These are phyloP conservation scores for Masnerella sp. DNA, from an alignment of 2,888 invertebrate genomes.

Conservation along the genomic window DNA sequence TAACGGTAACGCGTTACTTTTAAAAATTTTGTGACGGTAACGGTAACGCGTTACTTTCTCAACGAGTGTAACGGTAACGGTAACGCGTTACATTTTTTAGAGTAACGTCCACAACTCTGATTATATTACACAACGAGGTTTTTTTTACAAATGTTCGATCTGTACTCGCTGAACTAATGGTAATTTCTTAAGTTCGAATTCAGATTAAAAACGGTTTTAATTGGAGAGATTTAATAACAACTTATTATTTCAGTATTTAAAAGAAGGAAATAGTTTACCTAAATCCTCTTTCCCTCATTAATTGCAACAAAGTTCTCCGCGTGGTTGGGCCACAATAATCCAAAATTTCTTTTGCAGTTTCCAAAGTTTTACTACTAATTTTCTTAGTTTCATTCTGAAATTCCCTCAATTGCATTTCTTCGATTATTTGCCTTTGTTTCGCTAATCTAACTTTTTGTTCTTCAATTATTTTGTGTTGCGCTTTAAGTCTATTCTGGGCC, in stretches of 20 bases:
- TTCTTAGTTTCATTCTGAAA: constrained; percentile 81
- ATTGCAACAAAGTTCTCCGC: constrained; percentile 68
- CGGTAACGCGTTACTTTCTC: too few relatives aligned
- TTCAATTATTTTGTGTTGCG: constrained; percentile 86
- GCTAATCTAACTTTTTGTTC: constrained; percentile 85
- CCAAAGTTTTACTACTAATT: constrained; percentile 79
- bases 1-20: too few relatives aligned
- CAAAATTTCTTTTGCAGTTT: constrained; percentile 81
- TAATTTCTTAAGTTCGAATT: too few relatives aligned
- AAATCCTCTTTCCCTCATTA: constrained; percentile 71
- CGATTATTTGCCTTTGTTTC: constrained; percentile 85
- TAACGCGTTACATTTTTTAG: too few relatives aligned
- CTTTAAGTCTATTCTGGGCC: constrained; percentile 75
- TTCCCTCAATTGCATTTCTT: constrained; percentile 85
- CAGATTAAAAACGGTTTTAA: too few relatives aligned
- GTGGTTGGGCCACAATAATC: constrained; percentile 75
- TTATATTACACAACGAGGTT: too few relatives aligned
- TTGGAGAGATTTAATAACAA: too few relatives aligned
- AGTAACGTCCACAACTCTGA: too few relatives aligned
- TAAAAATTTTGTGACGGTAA: too few relatives aligned
- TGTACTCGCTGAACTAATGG: too few relatives aligned
- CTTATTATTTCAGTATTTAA: not conserved
- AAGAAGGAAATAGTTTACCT: constrained; percentile 62
- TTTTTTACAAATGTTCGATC: too few relatives aligned
- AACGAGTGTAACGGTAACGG: too few relatives aligned